Evolutionary conservation across 2,113 vertebrate genomes (phyloP), one percentile per base, ranked within the genome.

Genomic region (Seriola dumerili): DNA sequence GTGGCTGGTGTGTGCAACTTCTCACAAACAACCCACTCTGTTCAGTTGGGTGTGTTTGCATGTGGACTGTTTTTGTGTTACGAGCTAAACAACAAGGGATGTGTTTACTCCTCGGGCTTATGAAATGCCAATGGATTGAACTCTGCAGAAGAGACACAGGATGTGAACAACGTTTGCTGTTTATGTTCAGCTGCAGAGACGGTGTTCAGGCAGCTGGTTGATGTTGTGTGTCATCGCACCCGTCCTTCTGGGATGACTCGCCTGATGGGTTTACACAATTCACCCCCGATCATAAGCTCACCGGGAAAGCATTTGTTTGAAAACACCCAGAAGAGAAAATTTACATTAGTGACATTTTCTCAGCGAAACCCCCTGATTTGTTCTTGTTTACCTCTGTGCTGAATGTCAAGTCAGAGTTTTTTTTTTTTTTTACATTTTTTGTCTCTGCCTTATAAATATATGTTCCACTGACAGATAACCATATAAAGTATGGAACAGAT

Each of bases 21-120:
- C 61, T 63, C 38, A 79, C 44, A 68, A 73, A 81, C 36, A 79
- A 32, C 38, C 16, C 57, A 12, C 40, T 44, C 61, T 34, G 61
- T 63, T 81, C 46, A 71, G 36, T 61, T 66, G 46, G 59, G 13
- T 32, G 61, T 78, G 44, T 68, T 75, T 72, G 32, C 65, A 65
- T 57, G 29, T 4, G 17, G 48, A 72, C 34, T 78, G 72, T 86
- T 83, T 91, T 69, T 61, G 52, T 75, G 59, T 72, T n/a, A 4
- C 0, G 2, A 32, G 25, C 89, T 85, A 92, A 92, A 94, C 90
- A 93, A 61, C 72, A 68, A 52, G 66, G 6, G 10, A 23, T 55
- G 34, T 92, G 92, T 93, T 94, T 93, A 92, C 72, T 68, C 62
- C 40, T 55, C 17, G 3, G 21, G 55, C 68, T 77, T 25, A 2